phyloP scores from a whole-genome alignment of 2,888 invertebrate species.

The Pantelozetes paolii region DNA sequence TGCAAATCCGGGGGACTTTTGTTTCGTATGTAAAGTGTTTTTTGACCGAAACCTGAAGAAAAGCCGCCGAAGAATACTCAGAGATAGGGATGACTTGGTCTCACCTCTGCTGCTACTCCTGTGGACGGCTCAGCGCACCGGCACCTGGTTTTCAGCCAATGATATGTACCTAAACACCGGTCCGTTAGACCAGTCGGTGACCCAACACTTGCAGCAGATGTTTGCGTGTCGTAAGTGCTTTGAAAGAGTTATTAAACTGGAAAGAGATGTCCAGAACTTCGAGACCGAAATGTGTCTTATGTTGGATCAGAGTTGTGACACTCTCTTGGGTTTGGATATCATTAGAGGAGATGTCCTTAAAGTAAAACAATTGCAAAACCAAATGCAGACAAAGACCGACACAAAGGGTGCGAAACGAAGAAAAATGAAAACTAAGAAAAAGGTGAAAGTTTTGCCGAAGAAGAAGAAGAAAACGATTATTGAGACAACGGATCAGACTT shows the following conservation, averaged over 20 bases:
- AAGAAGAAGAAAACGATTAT: conserved; percentile 14
- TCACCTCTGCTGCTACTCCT: background rate
- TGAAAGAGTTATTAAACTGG: conserved; percentile 26
- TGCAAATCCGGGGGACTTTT: conserved; percentile 6
- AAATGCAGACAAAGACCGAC: background rate
- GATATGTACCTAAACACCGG: background rate
- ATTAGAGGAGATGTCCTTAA: background rate
- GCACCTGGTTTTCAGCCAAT: conserved; percentile 12
- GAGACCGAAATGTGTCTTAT: background rate
- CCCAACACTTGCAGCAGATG: conserved; percentile 23
- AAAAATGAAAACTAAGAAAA: conserved; percentile 23
- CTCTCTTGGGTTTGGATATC: conserved; percentile 6
- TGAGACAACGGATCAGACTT: background rate
- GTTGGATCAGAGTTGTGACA: conserved; percentile 23
- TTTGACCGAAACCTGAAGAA: conserved; percentile 26
- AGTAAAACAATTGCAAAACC: conserved; percentile 18
- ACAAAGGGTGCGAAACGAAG: background rate
- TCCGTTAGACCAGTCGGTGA: conserved; percentile 3
- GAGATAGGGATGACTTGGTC: conserved; percentile 33
- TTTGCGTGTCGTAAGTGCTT: conserved; percentile 30
- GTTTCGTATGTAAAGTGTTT: conserved; percentile 18
- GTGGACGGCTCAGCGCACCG: background rate
- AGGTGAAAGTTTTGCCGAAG: conserved; percentile 5
- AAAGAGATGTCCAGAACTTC: conserved; percentile 23
- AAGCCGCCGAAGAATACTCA: conserved; percentile 25